phyloP scores from a whole-genome alignment of 2,888 invertebrate species.

The Rhabditoides inermis region DNA sequence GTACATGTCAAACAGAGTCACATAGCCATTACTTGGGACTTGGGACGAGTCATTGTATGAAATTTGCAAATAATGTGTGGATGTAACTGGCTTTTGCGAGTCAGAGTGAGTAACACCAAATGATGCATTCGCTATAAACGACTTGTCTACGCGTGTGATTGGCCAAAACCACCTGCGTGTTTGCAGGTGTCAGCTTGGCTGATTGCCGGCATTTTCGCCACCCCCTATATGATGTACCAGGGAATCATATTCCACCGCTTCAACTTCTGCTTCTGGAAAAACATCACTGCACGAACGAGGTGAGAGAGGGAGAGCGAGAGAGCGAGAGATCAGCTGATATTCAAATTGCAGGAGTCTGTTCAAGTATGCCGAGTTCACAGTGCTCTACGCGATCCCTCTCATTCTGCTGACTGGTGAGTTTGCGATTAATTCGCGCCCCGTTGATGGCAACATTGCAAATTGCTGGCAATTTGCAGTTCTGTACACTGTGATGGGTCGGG shows the following conservation, averaged over 20 bases:
- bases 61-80: no score
- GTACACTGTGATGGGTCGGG: constrained; percentile 35
- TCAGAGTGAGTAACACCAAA: no score
- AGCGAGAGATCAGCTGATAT: neutral
- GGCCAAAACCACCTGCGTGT: no score
- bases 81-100: no score
- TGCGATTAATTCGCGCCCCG: no score
- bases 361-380: constrained; percentile 31
- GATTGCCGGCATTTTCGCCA: constrained; percentile 27
- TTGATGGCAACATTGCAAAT: no score
- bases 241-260: constrained; percentile 16
- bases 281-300: constrained; percentile 19
- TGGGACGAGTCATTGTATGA: no score
- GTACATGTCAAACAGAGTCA: no score
- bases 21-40: no score
- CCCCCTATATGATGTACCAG: constrained; percentile 27
- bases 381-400: constrained; percentile 36
- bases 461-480: no score
- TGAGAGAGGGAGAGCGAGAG: constrained; percentile 2
- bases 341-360: constrained; percentile 23
- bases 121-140: no score
- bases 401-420: constrained; percentile 32
- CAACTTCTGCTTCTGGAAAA: constrained; percentile 25
- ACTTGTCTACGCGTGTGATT: no score
- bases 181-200: constrained; percentile 21